Evolutionary conservation across 2,113 vertebrate genomes (phyloP).

Genomic region (Poeciliopsis occidentalis): DNA sequence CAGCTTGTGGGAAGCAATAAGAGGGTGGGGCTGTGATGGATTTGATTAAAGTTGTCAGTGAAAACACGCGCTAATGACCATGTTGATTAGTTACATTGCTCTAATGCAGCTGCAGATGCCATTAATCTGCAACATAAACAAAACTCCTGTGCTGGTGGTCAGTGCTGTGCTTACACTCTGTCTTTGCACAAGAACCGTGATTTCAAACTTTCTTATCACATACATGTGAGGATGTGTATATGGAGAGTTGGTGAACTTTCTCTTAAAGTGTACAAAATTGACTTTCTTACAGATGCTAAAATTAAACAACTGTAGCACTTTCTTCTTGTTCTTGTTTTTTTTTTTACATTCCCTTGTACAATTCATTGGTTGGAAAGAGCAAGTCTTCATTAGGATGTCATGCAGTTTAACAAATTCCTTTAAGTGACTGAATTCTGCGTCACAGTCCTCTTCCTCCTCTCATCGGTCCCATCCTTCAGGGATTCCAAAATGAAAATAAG

Average conservation of each 20-base stretch:
- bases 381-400: conserved; percentile 33
- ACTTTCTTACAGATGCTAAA: not conserved
- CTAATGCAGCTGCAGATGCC: conserved; percentile 56
- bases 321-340: not conserved
- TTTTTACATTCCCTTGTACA: not conserved
- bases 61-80: conserved; percentile 78
- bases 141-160: conserved; percentile 51
- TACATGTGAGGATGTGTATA: not conserved
- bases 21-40: conserved; percentile 67
- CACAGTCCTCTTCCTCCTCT: conserved; percentile 12
- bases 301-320: not conserved
- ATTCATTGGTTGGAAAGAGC: too few relatives aligned
- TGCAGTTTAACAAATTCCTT: conserved; percentile 66
- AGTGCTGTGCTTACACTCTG: conserved; percentile 50
- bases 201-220: not conserved
- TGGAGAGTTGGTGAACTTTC: not conserved
- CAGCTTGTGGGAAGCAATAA: conserved; percentile 58
- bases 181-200: not conserved
- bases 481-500: conserved; percentile 48
- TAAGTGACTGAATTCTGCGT: conserved; percentile 73
- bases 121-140: conserved; percentile 75
- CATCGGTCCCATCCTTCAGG: conserved; percentile 29
- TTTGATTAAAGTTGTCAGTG: conserved; percentile 75
- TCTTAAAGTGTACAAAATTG: not conserved
- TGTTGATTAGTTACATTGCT: conserved; percentile 79